phyloP scores from a whole-genome alignment of 2,888 invertebrate genomes.

The Diaperis boleti region DNA sequence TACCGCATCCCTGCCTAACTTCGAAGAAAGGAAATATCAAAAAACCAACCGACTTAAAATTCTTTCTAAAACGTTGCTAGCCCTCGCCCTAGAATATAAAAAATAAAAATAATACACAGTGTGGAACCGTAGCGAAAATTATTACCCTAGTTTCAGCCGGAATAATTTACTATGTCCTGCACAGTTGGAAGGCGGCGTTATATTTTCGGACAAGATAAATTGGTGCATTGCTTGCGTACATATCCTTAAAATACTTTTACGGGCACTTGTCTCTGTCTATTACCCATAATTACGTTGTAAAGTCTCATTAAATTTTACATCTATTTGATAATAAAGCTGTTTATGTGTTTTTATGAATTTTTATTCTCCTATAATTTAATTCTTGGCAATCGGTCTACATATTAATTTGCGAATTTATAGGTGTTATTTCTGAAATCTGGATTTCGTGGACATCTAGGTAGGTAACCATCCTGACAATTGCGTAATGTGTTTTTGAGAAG shows the following conservation, averaged over 20 bases:
- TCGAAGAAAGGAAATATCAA: too few species aligned
- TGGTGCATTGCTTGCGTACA: not conserved
- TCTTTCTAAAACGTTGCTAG: too few species aligned
- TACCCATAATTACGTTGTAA: not conserved
- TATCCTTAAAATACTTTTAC: constrained; percentile 1
- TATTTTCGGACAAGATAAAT: not conserved
- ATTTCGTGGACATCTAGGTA: too few species aligned
- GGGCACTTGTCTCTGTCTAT: not conserved
- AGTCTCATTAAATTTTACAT: not conserved
- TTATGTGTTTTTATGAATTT: not conserved
- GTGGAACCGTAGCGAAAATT: not conserved
- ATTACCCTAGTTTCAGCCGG: too few species aligned
- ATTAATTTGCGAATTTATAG: too few species aligned
- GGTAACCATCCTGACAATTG: too few species aligned
- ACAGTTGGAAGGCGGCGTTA: not conserved
- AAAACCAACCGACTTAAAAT: too few species aligned
- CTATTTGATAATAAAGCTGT: not conserved
- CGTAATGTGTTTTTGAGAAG: too few species aligned
- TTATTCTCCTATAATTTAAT: not conserved
- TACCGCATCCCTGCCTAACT: too few species aligned
- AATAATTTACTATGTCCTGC: not conserved
- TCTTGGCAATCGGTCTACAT: not conserved
- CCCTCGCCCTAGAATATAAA: too few species aligned
- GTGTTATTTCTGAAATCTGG: too few species aligned
- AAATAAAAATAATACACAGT: not conserved